Evolutionary conservation across 1,140 invertebrate species (phyloP), one percentile per base, ranked within the genome.

Genomic region (Heliconius hewitsoni): DNA sequence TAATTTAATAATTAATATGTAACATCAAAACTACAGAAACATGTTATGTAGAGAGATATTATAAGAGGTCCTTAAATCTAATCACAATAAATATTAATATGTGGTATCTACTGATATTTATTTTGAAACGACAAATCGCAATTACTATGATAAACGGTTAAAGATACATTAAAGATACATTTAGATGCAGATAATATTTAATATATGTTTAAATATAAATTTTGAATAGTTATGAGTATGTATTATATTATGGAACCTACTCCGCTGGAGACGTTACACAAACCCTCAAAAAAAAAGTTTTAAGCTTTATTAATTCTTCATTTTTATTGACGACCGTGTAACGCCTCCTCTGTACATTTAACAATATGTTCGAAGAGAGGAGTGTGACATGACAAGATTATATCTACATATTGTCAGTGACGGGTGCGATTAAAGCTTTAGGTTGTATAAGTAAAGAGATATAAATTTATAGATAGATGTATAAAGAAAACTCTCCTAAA

Each of bases 181-280:
- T 30, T 16, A 80, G 39, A 80, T 74, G 52, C 74, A 73, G 74
- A 77, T 73, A 50, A 4, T 16, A 76, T 76, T 72, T 30, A 57
- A 74, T 66, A 23, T 50, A 73, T 46, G 19, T 74, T 46, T 30
- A 74, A 74, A 39, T 3, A 73, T 60, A 23, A 9, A 57, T n/a
- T 57, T 57, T 57, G n/a, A 55, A 57, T 57, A 57, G 55, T 16
- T 52, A 52, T 19, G 50, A 23, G n/a, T 23, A 23, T 23, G 55
- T 66, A 6, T 66, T 60, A 23, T n/a, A 23, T 66, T 66, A 80
- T 80, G 79, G 79, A 80, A 34, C 74, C 42, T 73, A 71, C 55
- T 80, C 74, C 75, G 55, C 39, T 76, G 80, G 77, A 76, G 27
- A 74, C 16, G 0, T 81, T 81, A 81, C 80, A 78, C 74, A 42